Conservation (phyloP, 2,888 invertebrate genomes). For the Meteorus cinctellus region DNA sequence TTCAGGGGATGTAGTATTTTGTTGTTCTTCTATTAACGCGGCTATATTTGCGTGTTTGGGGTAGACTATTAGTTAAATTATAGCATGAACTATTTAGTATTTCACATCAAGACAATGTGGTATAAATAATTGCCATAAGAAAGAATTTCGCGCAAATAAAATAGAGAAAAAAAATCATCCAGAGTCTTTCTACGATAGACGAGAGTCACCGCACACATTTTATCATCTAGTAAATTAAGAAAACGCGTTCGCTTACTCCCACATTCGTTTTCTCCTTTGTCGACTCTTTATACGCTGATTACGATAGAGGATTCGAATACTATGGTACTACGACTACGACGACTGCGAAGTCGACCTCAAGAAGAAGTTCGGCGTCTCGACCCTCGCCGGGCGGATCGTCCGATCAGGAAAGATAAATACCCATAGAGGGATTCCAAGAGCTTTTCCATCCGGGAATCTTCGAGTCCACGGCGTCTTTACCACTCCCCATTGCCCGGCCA, state of each 20-base stretch:
- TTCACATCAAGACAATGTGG: too few species aligned
- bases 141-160: neutral
- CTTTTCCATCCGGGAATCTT: slow-evolving; percentile 52
- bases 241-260: slow-evolving; percentile 38
- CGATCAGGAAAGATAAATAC: slow-evolving; percentile 66
- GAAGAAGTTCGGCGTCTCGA: slow-evolving; percentile 46
- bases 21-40: too few species aligned
- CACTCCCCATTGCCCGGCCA: slow-evolving; percentile 51
- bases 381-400: slow-evolving; percentile 41
- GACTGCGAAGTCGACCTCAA: slow-evolving; percentile 39
- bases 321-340: slow-evolving; percentile 17
- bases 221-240: slow-evolving; percentile 43
- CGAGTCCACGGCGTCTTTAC: slow-evolving; percentile 49
- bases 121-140: too few species aligned
- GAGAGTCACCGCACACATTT: slow-evolving; percentile 39
- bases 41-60: too few species aligned
- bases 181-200: slow-evolving; percentile 35
- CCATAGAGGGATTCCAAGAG: slow-evolving; percentile 40
- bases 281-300: slow-evolving; percentile 42
- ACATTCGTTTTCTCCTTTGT: slow-evolving; percentile 24
- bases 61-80: too few species aligned
- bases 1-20: neutral
- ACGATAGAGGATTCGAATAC: slow-evolving; percentile 42
- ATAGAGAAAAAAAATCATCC: slow-evolving; percentile 8
- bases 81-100: too few species aligned